A percentile compares a stretch with the other conserved stretches of the same genome.
phyloP scores from a whole-genome alignment of 2,113 vertebrate genomes.

The Mungos mungo region DNA sequence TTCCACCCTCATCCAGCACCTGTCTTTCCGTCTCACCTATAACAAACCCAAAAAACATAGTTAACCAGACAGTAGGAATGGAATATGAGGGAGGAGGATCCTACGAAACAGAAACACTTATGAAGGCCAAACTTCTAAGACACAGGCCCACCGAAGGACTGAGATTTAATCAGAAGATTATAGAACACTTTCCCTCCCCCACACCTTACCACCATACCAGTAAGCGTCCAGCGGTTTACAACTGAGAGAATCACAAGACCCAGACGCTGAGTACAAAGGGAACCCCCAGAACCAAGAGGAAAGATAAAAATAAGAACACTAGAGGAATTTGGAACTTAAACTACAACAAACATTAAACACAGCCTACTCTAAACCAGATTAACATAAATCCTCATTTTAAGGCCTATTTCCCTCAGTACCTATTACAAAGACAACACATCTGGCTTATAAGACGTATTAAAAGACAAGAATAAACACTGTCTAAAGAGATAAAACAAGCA shows the following conservation, averaged over 20 bases:
- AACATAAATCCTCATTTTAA: not conserved
- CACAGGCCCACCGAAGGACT: not conserved
- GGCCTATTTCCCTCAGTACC: not conserved
- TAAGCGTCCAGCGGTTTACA: not conserved
- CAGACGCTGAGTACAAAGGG: not conserved
- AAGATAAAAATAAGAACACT: not conserved
- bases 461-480: not conserved
- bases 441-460: not conserved
- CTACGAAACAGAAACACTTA: constrained; percentile 1
- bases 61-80: not conserved
- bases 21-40: not conserved
- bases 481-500: not conserved
- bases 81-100: not conserved
- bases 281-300: not conserved
- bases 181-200: not conserved
- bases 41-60: not conserved
- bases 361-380: not conserved
- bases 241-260: not conserved
- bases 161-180: not conserved
- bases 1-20: not conserved
- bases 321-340: not conserved
- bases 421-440: not conserved
- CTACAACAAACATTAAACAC: not conserved
- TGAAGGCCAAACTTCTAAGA: not conserved
- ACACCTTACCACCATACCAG: not conserved